Conservation (phyloP, 2,888 invertebrate species). For the Seira sanloemensis region DNA sequence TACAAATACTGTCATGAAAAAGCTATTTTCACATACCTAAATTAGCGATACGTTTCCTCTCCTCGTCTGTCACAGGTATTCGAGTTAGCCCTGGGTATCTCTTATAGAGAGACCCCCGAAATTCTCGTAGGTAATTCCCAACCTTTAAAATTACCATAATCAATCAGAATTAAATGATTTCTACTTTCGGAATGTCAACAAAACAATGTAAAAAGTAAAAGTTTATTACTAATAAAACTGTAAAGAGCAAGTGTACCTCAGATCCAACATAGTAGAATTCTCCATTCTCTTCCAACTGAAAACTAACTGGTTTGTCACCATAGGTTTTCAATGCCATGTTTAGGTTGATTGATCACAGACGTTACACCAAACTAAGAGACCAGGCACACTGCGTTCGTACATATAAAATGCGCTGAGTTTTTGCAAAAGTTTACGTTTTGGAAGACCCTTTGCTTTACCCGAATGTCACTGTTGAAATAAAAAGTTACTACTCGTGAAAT, state of each 20-base stretch:
- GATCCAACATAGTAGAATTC: constrained; percentile 98
- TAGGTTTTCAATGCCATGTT: constrained; percentile 92
- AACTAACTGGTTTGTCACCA: constrained; percentile 97
- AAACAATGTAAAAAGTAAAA: not conserved
- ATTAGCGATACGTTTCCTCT: constrained; percentile 93
- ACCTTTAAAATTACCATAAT: constrained; percentile 79
- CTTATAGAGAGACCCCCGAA: constrained; percentile 98
- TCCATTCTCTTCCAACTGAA: constrained; percentile 97
- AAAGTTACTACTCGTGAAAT: too few relatives aligned
- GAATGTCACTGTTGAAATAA: too few relatives aligned
- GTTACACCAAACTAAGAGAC: too few relatives aligned
- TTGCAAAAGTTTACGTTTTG: too few relatives aligned
- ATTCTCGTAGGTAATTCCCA: constrained; percentile 96
- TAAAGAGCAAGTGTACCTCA: constrained; percentile 82
- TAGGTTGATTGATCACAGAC: too few relatives aligned
- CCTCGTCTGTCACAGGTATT: constrained; percentile 95
- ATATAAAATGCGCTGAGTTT: too few relatives aligned
- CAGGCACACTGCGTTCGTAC: too few relatives aligned
- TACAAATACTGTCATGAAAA: not conserved
- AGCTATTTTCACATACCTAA: constrained; percentile 79
- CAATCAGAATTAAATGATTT: not conserved
- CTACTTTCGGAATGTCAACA: not conserved
- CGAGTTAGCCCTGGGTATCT: constrained; percentile 98
- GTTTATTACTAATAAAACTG: not conserved
- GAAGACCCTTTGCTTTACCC: too few relatives aligned